phyloP scores from a whole-genome alignment of 2,888 invertebrate species.

The Ophion slaviceki region DNA sequence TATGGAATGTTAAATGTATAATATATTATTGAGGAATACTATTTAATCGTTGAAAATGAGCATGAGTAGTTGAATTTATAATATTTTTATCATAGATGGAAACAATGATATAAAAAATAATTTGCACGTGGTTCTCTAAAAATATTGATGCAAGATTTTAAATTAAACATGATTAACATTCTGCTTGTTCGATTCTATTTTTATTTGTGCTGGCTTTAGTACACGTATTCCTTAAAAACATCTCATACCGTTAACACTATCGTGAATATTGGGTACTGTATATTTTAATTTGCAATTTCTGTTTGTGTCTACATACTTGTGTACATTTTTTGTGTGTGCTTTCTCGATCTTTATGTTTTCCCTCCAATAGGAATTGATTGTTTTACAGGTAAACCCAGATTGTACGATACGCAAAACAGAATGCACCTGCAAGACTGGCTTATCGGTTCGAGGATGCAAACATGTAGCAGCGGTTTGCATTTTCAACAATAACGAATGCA shows the following conservation, averaged over 20 bases:
- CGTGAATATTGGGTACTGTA: too few species aligned
- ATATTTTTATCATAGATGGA: neutral
- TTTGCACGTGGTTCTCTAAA: neutral
- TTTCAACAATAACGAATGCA: constrained; percentile 45
- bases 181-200: too few species aligned
- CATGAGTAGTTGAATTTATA: neutral
- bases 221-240: too few species aligned
- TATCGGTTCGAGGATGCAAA: constrained; percentile 41
- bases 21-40: neutral
- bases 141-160: too few species aligned
- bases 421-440: constrained; percentile 19
- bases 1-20: neutral
- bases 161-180: too few species aligned
- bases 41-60: neutral
- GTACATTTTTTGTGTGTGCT: too few species aligned
- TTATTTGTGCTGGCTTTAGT: too few species aligned
- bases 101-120: constrained; percentile 5
- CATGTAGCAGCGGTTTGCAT: constrained; percentile 56
- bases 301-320: too few species aligned
- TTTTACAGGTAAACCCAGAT: neutral
- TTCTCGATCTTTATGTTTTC: too few species aligned
- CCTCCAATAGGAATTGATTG: too few species aligned
- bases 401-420: neutral
- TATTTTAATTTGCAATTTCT: too few species aligned
- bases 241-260: too few species aligned